Evolutionary conservation across 2,797 vertebrate species (phyloP), one percentile per base, ranked within the genome.

Genomic region (Centroberyx gerrardi): DNA sequence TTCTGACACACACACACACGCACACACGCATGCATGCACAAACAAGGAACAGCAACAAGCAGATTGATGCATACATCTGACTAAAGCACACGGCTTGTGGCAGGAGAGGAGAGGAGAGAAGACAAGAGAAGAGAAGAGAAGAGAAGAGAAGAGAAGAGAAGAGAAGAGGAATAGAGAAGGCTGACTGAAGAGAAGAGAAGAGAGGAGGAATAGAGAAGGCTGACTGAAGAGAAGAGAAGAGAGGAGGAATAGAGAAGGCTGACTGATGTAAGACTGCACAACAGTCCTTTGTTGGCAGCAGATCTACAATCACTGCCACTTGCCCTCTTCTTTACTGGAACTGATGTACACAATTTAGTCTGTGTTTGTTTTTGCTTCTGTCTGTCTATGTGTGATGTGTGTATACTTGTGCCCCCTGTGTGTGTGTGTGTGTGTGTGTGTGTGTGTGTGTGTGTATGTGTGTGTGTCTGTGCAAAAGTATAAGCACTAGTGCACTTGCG

Each of bases 1-100:
- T 3, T 22, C 22, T 22, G 22, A 22, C 22, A 22, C 22, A 22
- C 22, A 22, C 1, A 22, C 22, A 22, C 22, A 22, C n/a, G n/a
- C 22, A 22, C 22, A 22, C 22, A 22, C 22, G 22, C 22, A 22
- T 22, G 22, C 22, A 22, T 22, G 22, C 22, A 22, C 22, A 22
- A 22, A 1, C 22, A n/a, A 38, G 12, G 36, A n/a, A 40, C 31
- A 55, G 1, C 22, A 22, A 28, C 22, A 38, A 9, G 31, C 62
- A 38, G 18, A 55, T 51, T 68, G 18, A 36, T 62, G 68, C 72
- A 29, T 56, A 72, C 62, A 55, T 55, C 31, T 69, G 76, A 71
- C n/a, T 22, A 55, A 59, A 58, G 44, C 67, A 60, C 56, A 60
- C 4, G 56, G 40, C 46, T 56, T 38, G 31, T 33, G 9, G 18